phyloP scores from a whole-genome alignment of 2,888 invertebrate genomes.

The Gryllus longicercus region DNA sequence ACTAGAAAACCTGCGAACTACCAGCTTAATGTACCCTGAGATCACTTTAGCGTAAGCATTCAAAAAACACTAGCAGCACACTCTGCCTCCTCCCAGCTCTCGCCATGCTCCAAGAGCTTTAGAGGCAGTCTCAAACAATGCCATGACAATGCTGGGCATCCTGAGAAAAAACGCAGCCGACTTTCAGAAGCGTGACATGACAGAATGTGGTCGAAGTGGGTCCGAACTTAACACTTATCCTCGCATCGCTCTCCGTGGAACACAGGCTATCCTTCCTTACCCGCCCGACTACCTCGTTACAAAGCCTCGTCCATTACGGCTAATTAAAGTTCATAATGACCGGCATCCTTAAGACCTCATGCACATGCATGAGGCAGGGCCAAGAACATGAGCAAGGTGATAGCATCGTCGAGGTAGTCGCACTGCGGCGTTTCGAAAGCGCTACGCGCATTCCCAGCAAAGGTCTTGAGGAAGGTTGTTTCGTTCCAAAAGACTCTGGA shows the following conservation, averaged over 20 bases:
- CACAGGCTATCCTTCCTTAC: background rate
- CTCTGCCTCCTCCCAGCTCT: too few relatives aligned
- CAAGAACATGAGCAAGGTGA: conserved; percentile 1
- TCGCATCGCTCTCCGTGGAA: background rate
- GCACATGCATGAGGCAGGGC: background rate
- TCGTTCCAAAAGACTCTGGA: too few relatives aligned
- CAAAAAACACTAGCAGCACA: too few relatives aligned
- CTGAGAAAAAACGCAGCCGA: background rate
- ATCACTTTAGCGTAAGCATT: too few relatives aligned
- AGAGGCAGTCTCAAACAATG: too few relatives aligned
- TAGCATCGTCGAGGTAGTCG: background rate
- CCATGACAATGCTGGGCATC: background rate
- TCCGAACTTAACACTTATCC: conserved; percentile 17
- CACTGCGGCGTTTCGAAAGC: background rate
- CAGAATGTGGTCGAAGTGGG: background rate
- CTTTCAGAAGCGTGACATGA: background rate
- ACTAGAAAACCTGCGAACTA: too few relatives aligned
- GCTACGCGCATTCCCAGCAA: too few relatives aligned
- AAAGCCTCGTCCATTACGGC: background rate
- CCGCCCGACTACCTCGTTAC: background rate
- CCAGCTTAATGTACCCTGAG: too few relatives aligned
- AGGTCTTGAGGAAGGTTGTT: too few relatives aligned
- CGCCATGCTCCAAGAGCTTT: too few relatives aligned
- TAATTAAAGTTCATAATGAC: background rate
- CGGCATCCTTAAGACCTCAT: background rate